These are phyloP conservation scores for Trypoxylon attenuatum DNA, from an alignment of 2,888 invertebrate species.

Conservation along the genomic window DNA sequence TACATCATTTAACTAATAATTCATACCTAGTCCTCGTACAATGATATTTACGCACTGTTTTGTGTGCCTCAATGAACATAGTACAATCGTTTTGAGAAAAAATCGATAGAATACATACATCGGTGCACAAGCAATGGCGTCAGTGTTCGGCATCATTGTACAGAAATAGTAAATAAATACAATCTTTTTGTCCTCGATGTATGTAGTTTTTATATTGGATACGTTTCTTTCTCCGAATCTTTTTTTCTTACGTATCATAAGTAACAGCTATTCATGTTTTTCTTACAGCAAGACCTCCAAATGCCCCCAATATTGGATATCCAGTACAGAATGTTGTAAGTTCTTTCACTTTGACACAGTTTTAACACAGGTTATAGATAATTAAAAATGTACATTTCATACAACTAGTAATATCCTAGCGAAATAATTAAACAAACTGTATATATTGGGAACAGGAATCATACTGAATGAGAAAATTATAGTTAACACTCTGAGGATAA, in stretches of 20 bases:
- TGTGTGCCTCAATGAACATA: background rate
- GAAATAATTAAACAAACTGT: background rate
- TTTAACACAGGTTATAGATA: slow-evolving; percentile 2
- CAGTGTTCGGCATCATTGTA: slow-evolving; percentile 7
- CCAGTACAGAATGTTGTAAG: slow-evolving; percentile 44
- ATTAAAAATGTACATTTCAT: slow-evolving; percentile 8
- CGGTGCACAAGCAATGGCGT: slow-evolving; percentile 44
- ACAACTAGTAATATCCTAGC: background rate
- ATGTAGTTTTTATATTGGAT: too few relatives aligned
- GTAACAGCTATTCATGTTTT: too few relatives aligned
- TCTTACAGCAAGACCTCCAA: slow-evolving; percentile 47
- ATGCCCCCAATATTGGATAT: slow-evolving; percentile 20
- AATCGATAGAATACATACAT: slow-evolving; percentile 42
- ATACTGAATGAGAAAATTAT: too few relatives aligned
- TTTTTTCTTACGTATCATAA: too few relatives aligned
- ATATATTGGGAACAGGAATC: background rate
- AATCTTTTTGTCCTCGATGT: too few relatives aligned
- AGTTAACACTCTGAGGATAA: too few relatives aligned
- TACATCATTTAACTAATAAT: background rate
- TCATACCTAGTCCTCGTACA: background rate
- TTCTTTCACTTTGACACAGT: slow-evolving; percentile 8
- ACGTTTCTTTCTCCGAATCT: too few relatives aligned
- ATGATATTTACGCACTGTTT: background rate
- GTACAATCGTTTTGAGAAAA: slow-evolving; percentile 13
- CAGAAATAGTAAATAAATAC: too few relatives aligned